Percentiles rank a stretch among this genome's conserved stretches.
Conservation (phyloP, 1,140 invertebrate species). For the Hydropsyche tenuis region DNA sequence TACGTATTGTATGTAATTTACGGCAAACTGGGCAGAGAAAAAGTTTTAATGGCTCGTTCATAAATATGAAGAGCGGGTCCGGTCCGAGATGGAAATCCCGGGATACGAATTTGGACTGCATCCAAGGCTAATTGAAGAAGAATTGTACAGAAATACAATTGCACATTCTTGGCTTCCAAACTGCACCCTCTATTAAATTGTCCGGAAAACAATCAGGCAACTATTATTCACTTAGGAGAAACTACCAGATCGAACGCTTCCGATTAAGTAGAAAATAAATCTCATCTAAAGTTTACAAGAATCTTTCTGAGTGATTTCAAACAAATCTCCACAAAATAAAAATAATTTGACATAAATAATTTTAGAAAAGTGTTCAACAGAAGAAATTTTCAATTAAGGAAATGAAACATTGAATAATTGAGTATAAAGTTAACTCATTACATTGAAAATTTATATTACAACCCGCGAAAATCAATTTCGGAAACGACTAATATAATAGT, state of each 20-base stretch:
- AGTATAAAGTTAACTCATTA: no score
- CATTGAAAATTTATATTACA: no score
- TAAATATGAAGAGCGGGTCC: slow-evolving; percentile 4
- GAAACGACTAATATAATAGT: no score
- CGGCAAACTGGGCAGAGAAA: not conserved
- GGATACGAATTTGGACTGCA: slow-evolving; percentile 21
- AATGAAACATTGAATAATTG: no score
- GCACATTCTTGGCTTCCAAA: slow-evolving; percentile 36
- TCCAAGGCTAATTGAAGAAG: slow-evolving; percentile 40
- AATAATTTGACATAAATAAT: no score
- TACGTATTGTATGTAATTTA: slow-evolving; percentile 4
- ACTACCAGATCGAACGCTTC: not conserved
- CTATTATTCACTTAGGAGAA: not conserved
- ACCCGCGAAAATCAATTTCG: no score
- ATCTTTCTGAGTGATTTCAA: no score
- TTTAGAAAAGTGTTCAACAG: no score
- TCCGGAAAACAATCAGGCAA: slow-evolving; percentile 19
- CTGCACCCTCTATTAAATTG: slow-evolving; percentile 11
- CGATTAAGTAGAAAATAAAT: no score
- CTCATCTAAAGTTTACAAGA: no score
- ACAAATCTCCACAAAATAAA: no score
- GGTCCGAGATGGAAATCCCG: slow-evolving; percentile 2
- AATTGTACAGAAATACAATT: slow-evolving; percentile 34
- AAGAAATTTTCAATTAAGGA: no score
- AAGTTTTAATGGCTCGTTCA: not conserved